These are phyloP conservation scores for Listronotus bonariensis DNA, from an alignment of 1,140 invertebrate species.

Conservation along the genomic window DNA sequence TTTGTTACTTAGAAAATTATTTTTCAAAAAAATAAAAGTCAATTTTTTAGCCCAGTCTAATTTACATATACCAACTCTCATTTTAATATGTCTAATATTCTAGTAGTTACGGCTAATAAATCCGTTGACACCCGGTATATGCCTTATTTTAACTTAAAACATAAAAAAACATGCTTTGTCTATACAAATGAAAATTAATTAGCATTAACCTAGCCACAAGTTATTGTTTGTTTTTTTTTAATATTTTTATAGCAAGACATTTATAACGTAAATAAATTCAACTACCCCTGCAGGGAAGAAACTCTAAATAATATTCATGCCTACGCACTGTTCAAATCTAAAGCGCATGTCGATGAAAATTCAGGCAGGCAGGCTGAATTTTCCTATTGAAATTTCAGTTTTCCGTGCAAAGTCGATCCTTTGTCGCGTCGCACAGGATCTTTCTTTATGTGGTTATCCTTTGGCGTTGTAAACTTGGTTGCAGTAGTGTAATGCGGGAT, in stretches of 20 bases:
- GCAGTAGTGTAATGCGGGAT: slow-evolving; percentile 14
- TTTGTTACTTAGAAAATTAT: too few species aligned
- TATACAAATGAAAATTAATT: too few species aligned
- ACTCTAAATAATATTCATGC: slow-evolving; percentile 16
- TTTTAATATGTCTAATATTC: too few species aligned
- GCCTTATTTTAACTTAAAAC: too few species aligned
- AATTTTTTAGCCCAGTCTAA: too few species aligned
- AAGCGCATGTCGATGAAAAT: slow-evolving; percentile 29
- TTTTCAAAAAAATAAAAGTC: too few species aligned
- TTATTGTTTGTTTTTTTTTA: too few species aligned
- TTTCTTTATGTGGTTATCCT: slow-evolving; percentile 3
- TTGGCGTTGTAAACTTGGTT: slow-evolving; percentile 5
- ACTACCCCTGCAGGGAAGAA: slow-evolving; percentile 17
- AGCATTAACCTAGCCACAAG: too few species aligned
- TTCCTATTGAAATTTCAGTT: slow-evolving; percentile 30
- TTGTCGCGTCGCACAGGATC: slow-evolving; percentile 14
- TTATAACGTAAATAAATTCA: slow-evolving; percentile 26
- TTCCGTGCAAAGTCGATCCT: slow-evolving; percentile 24
- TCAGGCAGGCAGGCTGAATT: slow-evolving; percentile 28
- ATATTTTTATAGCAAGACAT: neutral
- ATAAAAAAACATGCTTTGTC: too few species aligned
- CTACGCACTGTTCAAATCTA: slow-evolving; percentile 18
- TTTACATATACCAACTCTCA: too few species aligned
- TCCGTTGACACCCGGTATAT: too few species aligned
- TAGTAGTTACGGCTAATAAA: too few species aligned